Base-by-base conservation (phyloP, 2,888 invertebrate species). In the Epinotia nisella region DNA sequence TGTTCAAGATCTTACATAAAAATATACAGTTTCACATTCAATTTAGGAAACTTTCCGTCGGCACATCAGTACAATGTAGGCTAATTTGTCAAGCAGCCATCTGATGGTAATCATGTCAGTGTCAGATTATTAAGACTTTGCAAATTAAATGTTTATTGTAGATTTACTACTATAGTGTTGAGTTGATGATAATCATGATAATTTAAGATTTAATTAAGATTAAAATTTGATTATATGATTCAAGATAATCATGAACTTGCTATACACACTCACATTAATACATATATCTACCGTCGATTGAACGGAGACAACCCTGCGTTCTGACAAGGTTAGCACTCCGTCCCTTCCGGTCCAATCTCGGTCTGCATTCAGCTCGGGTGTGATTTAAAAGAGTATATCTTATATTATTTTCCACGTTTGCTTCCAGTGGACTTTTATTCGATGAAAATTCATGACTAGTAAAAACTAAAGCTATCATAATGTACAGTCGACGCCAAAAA, bases 341-440 rank as follows among this genome's bases (percentile, higher is more conserved):
- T 68, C 62, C 72, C 62, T 68, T 73, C 62, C 72, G 72, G 68
- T 73, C 68, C 72, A 68, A 68, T 73, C 56, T 24, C 68, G 10
- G 56, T 15, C 62, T 62, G 58, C 55, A 64, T 68, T 68, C 72
- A 73, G 39, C 72, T n/a, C n/a, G 51, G 58, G 62, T 62, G 55
- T 65, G 59, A 73, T 73, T 68, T 73, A 68, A 73, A 56, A 62
- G 17, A 35, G 61, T 72, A 58, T 62, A 39, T 68, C 58, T 68
- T 51, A 68, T 67, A 51, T 67, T 29, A 73, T 68, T 62, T 56
- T 51, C 49, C 39, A 56, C 39, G 24, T 62, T 68, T 62, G 56
- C 45, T 62, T 41, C 49, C 5, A 62, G 19, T 15, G 39, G n/a
- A 65, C 35, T 55, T 53, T 66, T 55, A 41, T 66, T 66, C 17